Percentiles rank a stretch among this genome's conserved stretches.
Conservation (phyloP, 2,888 invertebrate species). For the Ferrisia virgata region DNA sequence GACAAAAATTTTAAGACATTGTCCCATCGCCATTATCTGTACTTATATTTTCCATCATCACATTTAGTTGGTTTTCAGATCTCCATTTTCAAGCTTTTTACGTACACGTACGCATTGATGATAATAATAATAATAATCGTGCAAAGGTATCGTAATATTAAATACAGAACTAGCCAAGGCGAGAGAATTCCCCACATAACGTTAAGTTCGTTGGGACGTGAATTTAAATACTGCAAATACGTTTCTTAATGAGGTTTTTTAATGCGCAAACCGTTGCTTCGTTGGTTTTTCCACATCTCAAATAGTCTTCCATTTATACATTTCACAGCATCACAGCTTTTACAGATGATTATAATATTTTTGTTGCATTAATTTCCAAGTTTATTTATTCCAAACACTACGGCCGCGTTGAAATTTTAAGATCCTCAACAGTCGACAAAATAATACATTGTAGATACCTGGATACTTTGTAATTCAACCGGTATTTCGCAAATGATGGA, state of each 20-base stretch:
- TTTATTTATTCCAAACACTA: neutral
- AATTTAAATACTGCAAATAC: neutral
- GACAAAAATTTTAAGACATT: too few species aligned
- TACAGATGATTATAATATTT: neutral
- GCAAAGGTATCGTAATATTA: neutral
- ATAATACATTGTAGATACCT: too few species aligned
- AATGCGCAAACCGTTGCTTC: neutral
- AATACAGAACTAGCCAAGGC: neutral
- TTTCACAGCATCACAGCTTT: neutral
- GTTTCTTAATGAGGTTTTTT: neutral
- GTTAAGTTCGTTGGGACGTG: neutral
- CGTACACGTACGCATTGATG: neutral
- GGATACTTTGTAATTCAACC: neutral
- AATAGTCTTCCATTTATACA: neutral
- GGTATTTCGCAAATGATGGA: neutral
- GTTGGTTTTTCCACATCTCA: neutral
- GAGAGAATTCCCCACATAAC: neutral
- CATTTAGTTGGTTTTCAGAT: too few species aligned
- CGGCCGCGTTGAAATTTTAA: neutral
- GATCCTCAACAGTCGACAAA: neutral
- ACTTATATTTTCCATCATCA: too few species aligned
- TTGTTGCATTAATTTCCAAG: neutral
- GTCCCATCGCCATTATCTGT: too few species aligned
- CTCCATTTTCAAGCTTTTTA: neutral
- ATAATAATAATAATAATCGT: neutral